Conservation (phyloP, 2,888 invertebrate genomes). For the Opisthograptis luteolata region DNA sequence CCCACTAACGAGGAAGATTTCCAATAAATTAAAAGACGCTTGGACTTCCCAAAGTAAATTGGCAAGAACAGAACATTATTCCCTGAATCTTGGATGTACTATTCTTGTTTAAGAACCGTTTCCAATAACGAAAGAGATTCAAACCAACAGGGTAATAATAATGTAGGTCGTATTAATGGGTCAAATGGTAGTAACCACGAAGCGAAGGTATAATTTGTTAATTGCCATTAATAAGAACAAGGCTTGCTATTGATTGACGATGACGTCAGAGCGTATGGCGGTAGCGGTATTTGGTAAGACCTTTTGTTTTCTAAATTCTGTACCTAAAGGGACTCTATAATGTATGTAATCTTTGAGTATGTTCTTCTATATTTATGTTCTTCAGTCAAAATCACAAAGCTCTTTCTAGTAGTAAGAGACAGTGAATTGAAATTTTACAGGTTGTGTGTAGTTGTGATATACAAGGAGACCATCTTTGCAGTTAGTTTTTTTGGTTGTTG, state of each 20-base stretch:
- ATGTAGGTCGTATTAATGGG: slow-evolving; percentile 29
- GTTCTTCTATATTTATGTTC: too few species aligned
- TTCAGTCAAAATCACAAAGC: too few species aligned
- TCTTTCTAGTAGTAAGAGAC: too few species aligned
- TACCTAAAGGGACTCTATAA: too few species aligned
- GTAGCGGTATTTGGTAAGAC: slow-evolving; percentile 34
- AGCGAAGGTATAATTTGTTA: slow-evolving; percentile 49
- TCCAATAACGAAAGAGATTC: background rate
- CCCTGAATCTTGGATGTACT: background rate
- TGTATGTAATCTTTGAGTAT: too few species aligned
- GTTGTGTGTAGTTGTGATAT: too few species aligned
- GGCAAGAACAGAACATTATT: background rate
- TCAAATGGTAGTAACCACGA: slow-evolving; percentile 41
- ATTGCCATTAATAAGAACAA: slow-evolving; percentile 53
- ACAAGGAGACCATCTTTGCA: too few species aligned
- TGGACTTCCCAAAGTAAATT: background rate
- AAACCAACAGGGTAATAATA: slow-evolving; percentile 19
- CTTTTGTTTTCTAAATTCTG: slow-evolving; percentile 27
- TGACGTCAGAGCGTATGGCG: slow-evolving; percentile 46
- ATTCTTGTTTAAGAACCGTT: background rate
- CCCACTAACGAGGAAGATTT: background rate
- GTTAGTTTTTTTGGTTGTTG: too few species aligned
- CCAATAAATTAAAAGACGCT: background rate
- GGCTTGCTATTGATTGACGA: slow-evolving; percentile 45
- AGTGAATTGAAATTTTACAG: too few species aligned